A percentile compares a stretch with the other conserved stretches of the same genome.
These are phyloP conservation scores for Dendrolimus punctatus DNA, from an alignment of 1,140 invertebrate genomes.

Conservation along the genomic window DNA sequence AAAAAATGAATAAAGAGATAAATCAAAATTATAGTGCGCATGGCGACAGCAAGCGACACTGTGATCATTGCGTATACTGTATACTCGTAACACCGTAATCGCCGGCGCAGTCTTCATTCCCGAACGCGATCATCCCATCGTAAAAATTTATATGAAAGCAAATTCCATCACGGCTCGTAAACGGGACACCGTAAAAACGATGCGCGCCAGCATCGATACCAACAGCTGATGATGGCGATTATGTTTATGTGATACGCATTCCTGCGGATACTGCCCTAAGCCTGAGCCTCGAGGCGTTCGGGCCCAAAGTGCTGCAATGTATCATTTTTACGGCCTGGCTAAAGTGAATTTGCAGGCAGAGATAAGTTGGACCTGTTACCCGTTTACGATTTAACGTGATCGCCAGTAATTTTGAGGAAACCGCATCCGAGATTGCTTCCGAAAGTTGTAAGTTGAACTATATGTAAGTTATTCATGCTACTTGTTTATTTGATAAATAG, in stretches of 20 bases:
- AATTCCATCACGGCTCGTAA: slow-evolving; percentile 37
- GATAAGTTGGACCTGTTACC: slow-evolving; percentile 56
- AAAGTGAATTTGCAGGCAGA: slow-evolving; percentile 65
- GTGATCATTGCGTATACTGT: too few relatives aligned
- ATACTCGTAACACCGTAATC: too few relatives aligned
- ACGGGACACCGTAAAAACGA: slow-evolving; percentile 27
- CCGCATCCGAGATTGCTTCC: slow-evolving; percentile 3
- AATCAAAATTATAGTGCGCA: too few relatives aligned
- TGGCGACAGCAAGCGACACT: too few relatives aligned
- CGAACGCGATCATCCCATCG: slow-evolving; percentile 12
- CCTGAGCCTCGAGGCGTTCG: slow-evolving; percentile 48
- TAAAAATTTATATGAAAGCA: slow-evolving; percentile 33
- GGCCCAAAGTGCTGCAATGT: slow-evolving; percentile 52
- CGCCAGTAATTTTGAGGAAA: slow-evolving; percentile 19
- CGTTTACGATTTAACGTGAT: slow-evolving; percentile 34
- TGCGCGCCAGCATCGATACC: slow-evolving; percentile 29
- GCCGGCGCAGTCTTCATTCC: slow-evolving; percentile 6
- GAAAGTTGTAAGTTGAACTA: background rate
- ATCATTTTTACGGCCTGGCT: slow-evolving; percentile 62
- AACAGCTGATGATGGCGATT: slow-evolving; percentile 51
- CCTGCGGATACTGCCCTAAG: slow-evolving; percentile 31
- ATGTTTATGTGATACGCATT: slow-evolving; percentile 54
- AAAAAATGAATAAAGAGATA: too few relatives aligned
- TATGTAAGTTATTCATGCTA: too few relatives aligned
- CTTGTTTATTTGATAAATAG: too few relatives aligned